These are phyloP conservation scores for Oxytorus armatus DNA, from an alignment of 2,888 invertebrate genomes.

Conservation along the genomic window DNA sequence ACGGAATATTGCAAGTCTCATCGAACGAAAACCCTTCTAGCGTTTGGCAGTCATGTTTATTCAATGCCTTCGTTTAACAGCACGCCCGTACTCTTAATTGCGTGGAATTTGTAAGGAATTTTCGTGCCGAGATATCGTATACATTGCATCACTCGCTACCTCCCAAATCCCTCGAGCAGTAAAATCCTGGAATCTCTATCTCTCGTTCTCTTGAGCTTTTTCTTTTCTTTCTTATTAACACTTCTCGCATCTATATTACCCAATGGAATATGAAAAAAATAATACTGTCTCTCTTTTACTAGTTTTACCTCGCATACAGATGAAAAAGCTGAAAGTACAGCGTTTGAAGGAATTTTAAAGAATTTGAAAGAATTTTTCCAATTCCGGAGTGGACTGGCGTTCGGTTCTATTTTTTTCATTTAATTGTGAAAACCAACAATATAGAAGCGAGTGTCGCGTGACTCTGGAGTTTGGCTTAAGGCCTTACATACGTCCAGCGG, in stretches of 20 bases:
- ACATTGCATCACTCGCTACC: constrained; percentile 9
- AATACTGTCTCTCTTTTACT: not conserved
- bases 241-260: constrained; percentile 6
- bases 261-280: constrained; percentile 25
- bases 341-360: too few species aligned
- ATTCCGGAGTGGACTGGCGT: too few species aligned
- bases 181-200: constrained; percentile 32
- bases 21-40: constrained; percentile 43
- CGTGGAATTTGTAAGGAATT: constrained; percentile 47
- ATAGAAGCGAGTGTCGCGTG: too few species aligned
- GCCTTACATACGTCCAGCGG: too few species aligned
- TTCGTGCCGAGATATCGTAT: constrained; percentile 48
- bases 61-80: constrained; percentile 57
- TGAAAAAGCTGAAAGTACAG: too few species aligned
- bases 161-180: constrained; percentile 26
- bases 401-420: too few species aligned
- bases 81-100: constrained; percentile 58
- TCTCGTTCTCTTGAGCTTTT: not conserved
- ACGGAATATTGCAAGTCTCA: constrained; percentile 22
- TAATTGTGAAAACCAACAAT: too few species aligned
- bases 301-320: not conserved
- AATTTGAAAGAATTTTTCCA: too few species aligned
- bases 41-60: constrained; percentile 57
- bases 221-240: constrained; percentile 7
- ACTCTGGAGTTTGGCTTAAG: too few species aligned